Conservation (phyloP, 1,140 invertebrate genomes). For the Hestina assimilis region DNA sequence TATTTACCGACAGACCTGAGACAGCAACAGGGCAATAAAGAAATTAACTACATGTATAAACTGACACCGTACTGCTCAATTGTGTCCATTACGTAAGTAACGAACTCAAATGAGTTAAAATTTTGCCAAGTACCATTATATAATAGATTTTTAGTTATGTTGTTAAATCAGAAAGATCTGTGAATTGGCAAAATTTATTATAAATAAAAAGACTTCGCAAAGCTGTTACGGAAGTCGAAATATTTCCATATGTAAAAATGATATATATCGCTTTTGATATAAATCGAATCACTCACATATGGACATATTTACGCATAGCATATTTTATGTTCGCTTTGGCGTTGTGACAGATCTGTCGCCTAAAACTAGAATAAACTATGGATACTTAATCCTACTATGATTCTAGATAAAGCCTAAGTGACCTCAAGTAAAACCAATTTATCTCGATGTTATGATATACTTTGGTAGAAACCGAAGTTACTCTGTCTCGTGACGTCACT, state of each 20-base stretch:
- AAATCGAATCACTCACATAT: constrained; percentile 14
- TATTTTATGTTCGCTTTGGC: constrained; percentile 49
- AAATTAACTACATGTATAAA: neutral
- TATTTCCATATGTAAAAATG: constrained; percentile 16
- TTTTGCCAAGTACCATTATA: constrained; percentile 11
- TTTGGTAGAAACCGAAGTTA: no score
- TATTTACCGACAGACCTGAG: constrained; percentile 73
- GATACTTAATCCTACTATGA: constrained; percentile 54
- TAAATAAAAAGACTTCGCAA: constrained; percentile 31
- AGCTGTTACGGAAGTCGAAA: constrained; percentile 20
- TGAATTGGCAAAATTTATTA: constrained; percentile 16
- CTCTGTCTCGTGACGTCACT: constrained; percentile 20
- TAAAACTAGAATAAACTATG: constrained; percentile 64
- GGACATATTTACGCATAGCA: constrained; percentile 46
- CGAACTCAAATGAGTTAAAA: constrained; percentile 2
- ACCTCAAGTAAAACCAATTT: constrained; percentile 12
- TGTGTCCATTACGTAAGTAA: neutral
- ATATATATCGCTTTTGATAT: neutral
- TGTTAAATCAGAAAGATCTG: neutral
- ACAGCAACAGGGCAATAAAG: constrained; percentile 26
- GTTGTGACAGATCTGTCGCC: constrained; percentile 64
- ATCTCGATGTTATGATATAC: neutral
- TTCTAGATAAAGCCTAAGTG: constrained; percentile 34
- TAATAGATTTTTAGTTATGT: neutral
- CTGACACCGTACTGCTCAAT: neutral